Conservation (phyloP, 2,113 vertebrate species). For the Hipposideros armiger region DNA sequence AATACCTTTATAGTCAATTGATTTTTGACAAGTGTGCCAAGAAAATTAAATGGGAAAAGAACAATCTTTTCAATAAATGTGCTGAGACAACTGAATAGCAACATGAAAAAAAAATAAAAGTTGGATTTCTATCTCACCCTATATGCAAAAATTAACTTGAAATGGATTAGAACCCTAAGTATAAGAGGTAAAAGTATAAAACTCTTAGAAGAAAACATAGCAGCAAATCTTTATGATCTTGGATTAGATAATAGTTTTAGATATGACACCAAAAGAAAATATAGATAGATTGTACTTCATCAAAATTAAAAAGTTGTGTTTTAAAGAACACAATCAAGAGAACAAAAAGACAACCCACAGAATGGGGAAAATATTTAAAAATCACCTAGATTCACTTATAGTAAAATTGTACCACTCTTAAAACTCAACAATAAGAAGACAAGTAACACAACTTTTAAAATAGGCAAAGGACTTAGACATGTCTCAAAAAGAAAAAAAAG, state of each 20-base stretch:
- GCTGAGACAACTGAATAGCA: not conserved
- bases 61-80: not conserved
- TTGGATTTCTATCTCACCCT: not conserved
- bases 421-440: not conserved
- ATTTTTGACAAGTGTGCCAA: slow-evolving; percentile 17
- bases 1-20: not conserved
- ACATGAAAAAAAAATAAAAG: not conserved
- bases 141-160: not conserved
- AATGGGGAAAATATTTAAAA: not conserved
- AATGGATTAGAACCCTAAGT: not conserved
- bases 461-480: not conserved
- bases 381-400: not conserved
- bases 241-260: not conserved
- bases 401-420: not conserved
- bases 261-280: not conserved
- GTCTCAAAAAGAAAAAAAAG: not conserved
- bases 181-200: not conserved
- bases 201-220: not conserved
- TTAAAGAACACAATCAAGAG: not conserved
- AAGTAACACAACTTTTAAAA: not conserved
- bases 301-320: not conserved
- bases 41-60: not conserved
- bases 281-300: not conserved
- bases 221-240: not conserved
- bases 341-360: not conserved